phyloP scores from a whole-genome alignment of 2,797 vertebrate genomes.

The Pelobates cultripes region DNA sequence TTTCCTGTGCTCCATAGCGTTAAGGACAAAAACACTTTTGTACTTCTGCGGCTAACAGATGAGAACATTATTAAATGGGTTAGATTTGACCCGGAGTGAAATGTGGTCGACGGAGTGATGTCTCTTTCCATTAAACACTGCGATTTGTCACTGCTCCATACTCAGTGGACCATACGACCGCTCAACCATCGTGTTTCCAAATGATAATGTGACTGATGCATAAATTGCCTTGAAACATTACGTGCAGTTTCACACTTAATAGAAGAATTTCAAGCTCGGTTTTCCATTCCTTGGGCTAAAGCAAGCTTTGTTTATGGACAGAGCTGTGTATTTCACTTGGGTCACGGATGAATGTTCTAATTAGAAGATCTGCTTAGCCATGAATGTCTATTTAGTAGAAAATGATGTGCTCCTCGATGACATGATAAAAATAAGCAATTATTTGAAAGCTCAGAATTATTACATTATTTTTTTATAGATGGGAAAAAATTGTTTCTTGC shows the following conservation, averaged over 20 bases:
- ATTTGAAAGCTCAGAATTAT: too few relatives aligned
- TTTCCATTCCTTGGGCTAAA: neutral
- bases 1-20: slow-evolving; percentile 6
- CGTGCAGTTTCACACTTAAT: neutral
- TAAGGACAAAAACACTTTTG: slow-evolving; percentile 5
- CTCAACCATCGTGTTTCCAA: neutral
- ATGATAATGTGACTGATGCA: slow-evolving; percentile 28
- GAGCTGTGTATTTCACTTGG: neutral
- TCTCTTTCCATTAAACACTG: slow-evolving; percentile 30
- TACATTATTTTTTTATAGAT: too few relatives aligned
- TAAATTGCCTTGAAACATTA: slow-evolving; percentile 15
- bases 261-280: neutral
- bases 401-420: too few relatives aligned
- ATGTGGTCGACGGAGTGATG: slow-evolving; percentile 16
- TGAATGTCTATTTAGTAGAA: too few relatives aligned
- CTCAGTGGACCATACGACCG: slow-evolving; percentile 3
- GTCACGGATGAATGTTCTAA: neutral
- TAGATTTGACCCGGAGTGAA: slow-evolving; percentile 12
- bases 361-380: neutral
- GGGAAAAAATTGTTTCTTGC: too few relatives aligned
- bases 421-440: too few relatives aligned
- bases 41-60: slow-evolving; percentile 2
- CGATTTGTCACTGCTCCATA: slow-evolving; percentile 24
- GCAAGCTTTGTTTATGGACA: neutral
- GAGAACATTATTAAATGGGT: slow-evolving; percentile 4